Conservation (phyloP, 2,888 invertebrate genomes). For the Macroteleia sp. region DNA sequence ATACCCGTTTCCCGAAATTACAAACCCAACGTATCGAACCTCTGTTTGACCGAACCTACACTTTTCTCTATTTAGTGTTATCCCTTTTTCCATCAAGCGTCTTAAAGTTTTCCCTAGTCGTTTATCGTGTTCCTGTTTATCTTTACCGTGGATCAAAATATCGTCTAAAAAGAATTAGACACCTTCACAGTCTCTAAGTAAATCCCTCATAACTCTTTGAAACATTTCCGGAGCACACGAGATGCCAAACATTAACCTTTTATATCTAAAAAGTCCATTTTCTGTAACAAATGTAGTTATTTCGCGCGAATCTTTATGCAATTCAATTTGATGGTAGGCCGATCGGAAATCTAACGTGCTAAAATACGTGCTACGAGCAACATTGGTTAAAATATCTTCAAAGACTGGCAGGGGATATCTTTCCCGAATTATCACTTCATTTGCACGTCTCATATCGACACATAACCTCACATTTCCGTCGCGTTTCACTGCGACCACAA, state of each 20-base stretch:
- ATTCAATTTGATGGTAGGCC: constrained; percentile 25
- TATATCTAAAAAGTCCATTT: constrained; percentile 15
- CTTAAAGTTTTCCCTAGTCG: background rate
- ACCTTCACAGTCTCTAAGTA: background rate
- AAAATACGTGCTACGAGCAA: background rate
- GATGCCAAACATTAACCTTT: constrained; percentile 20
- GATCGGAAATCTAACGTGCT: background rate
- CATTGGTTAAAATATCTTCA: background rate
- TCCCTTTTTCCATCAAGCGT: background rate
- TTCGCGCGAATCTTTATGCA: background rate
- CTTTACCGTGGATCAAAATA: constrained; percentile 1
- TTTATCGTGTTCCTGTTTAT: constrained; percentile 5
- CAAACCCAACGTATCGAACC: constrained; percentile 68
- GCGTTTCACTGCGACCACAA: constrained; percentile 70
- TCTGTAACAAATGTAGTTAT: constrained; percentile 31
- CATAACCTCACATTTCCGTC: constrained; percentile 59
- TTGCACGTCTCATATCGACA: constrained; percentile 68
- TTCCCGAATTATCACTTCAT: constrained; percentile 63
- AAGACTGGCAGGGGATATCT: constrained; percentile 33
- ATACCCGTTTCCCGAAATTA: constrained; percentile 26
- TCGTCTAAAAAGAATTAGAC: constrained; percentile 29
- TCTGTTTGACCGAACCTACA: constrained; percentile 38
- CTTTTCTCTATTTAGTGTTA: constrained; percentile 55
- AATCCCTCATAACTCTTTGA: constrained; percentile 12
- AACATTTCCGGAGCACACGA: constrained; percentile 28